phyloP scores from a whole-genome alignment of 2,888 invertebrate genomes.

The Diarsia brunnea region DNA sequence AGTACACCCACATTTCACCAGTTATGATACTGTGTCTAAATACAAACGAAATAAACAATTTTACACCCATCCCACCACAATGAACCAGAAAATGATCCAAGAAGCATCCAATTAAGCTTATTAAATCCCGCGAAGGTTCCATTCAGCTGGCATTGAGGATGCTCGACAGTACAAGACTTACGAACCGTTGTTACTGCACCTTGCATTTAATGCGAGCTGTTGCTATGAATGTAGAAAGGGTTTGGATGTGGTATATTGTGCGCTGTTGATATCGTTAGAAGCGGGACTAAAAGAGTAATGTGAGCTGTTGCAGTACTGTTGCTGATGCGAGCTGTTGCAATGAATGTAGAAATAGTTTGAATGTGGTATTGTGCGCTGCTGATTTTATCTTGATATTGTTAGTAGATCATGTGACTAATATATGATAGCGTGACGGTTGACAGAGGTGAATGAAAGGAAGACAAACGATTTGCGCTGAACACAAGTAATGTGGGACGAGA shows the following conservation, averaged over 20 bases:
- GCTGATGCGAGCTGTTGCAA: too few species aligned
- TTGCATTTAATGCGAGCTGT: conserved; percentile 20
- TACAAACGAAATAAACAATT: background rate
- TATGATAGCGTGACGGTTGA: too few species aligned
- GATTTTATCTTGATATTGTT: background rate
- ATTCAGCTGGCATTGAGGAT: conserved; percentile 33
- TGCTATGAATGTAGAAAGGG: background rate
- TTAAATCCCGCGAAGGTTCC: conserved; percentile 7
- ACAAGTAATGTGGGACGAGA: background rate
- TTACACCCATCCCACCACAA: background rate
- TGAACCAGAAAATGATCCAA: conserved; percentile 22
- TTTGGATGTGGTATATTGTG: conserved; percentile 32
- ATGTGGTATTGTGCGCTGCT: conserved; percentile 15
- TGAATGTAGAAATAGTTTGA: background rate
- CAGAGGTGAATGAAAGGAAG: too few species aligned
- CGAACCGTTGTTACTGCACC: conserved; percentile 30
- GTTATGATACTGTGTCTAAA: background rate
- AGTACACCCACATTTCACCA: background rate
- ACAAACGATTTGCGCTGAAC: too few species aligned
- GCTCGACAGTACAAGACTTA: conserved; percentile 26
- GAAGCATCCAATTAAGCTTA: conserved; percentile 45
- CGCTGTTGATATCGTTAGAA: too few species aligned
- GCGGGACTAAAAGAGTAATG: too few species aligned
- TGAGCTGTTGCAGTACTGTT: too few species aligned
- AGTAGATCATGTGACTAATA: background rate